These are phyloP conservation scores for Agapornis canus DNA, from an alignment of 2,797 vertebrate species.

Conservation along the genomic window DNA sequence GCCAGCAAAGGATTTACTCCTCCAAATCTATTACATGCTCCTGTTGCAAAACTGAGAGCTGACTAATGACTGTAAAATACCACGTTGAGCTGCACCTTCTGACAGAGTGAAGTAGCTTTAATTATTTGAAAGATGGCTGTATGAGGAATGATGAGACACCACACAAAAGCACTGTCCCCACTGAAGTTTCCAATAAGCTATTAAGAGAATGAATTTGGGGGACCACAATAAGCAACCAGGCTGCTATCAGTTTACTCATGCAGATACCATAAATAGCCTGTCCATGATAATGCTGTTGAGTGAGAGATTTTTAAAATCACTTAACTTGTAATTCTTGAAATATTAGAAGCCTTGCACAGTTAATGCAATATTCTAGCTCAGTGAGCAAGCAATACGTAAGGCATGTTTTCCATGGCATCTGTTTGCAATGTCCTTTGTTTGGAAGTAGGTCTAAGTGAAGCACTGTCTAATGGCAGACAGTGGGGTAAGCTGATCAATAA, in stretches of 20 bases:
- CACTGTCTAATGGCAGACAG: conserved; percentile 31
- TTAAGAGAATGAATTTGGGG: conserved; percentile 59
- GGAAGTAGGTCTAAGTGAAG: conserved; percentile 42
- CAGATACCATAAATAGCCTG: conserved; percentile 65
- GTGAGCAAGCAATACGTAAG: conserved; percentile 53
- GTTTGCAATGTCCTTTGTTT: conserved; percentile 56
- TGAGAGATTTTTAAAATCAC: conserved; percentile 45
- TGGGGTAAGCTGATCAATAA: conserved; percentile 56
- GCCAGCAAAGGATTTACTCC: neutral
- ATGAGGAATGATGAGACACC: conserved; percentile 27
- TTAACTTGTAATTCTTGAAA: conserved; percentile 67
- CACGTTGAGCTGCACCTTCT: neutral
- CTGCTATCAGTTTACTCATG: conserved; percentile 63
- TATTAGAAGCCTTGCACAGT: conserved; percentile 61
- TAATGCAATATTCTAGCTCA: conserved; percentile 66
- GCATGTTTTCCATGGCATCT: conserved; percentile 19
- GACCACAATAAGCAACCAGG: conserved; percentile 22
- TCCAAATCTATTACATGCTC: neutral
- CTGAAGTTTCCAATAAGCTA: conserved; percentile 58
- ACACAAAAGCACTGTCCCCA: conserved; percentile 26
- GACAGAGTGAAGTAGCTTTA: neutral
- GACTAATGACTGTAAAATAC: neutral
- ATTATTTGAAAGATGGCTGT: conserved; percentile 36
- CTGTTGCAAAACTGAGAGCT: neutral
- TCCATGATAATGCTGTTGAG: conserved; percentile 24